A percentile compares a stretch with the other conserved stretches of the same genome.
phyloP scores from a whole-genome alignment of 23 tunicate genomes.

The Ciona savignyi region DNA sequence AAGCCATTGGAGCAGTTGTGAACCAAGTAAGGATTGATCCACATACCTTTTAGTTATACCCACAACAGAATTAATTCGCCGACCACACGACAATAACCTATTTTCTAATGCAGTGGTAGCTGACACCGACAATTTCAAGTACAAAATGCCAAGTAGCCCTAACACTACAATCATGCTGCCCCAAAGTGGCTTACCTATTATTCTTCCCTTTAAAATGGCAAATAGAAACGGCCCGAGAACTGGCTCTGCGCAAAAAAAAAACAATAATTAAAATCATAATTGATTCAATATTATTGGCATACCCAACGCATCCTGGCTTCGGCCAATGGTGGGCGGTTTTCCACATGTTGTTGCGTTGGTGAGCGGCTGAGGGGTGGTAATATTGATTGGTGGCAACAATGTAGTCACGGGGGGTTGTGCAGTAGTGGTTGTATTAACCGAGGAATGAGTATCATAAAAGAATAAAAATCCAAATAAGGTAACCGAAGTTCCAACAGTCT shows the following conservation, averaged over 20 bases:
- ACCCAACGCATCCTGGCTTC: background rate
- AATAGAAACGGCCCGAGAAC: conserved; percentile 17
- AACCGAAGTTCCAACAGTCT: conserved; percentile 29
- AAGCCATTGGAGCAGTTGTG: too few species aligned
- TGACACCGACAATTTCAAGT: too few species aligned
- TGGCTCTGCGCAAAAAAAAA: conserved; percentile 6
- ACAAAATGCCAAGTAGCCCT: too few species aligned
- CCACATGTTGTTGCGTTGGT: conserved; percentile 1
- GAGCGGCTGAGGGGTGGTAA: conserved; percentile 1
- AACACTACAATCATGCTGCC: too few species aligned
- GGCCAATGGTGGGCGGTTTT: background rate
- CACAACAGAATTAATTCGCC: too few species aligned
- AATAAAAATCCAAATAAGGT: conserved; percentile 48
- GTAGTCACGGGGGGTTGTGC: conserved; percentile 17
- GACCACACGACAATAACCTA: too few species aligned
- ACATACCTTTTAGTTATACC: too few species aligned
- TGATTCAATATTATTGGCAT: background rate
- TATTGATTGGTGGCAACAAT: background rate
- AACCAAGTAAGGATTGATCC: too few species aligned
- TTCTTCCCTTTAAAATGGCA: conserved; percentile 19
- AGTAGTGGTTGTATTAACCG: background rate
- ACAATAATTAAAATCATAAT: background rate
- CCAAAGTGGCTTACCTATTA: conserved; percentile 24
- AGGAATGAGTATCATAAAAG: conserved; percentile 4
- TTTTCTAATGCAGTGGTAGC: too few species aligned